Evolutionary conservation across 2,113 vertebrate genomes (phyloP).

Genomic region (Gymnocephalus cernua): DNA sequence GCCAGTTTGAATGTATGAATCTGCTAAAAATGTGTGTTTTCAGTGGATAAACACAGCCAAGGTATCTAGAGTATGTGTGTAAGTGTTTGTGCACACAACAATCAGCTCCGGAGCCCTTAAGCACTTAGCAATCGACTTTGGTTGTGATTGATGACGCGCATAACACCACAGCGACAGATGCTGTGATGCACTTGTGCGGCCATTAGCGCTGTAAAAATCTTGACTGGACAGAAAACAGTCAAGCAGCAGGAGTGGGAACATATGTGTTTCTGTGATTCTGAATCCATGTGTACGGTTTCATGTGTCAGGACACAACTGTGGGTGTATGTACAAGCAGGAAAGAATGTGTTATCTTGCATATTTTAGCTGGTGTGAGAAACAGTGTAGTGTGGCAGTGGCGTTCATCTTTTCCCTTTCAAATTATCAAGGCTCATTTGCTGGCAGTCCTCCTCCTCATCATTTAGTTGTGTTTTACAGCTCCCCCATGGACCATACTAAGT

Average conservation of each 20-base stretch:
- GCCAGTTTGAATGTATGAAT: neutral
- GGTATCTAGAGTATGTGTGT: neutral
- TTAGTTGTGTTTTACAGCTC: constrained; percentile 61
- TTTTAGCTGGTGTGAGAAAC: constrained; percentile 20
- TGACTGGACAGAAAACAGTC: constrained; percentile 33
- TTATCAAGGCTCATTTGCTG: constrained; percentile 57
- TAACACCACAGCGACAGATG: constrained; percentile 28
- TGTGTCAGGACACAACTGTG: neutral
- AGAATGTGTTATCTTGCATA: neutral
- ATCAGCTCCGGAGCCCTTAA: constrained; percentile 6
- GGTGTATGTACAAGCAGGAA: neutral
- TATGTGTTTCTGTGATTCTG: neutral
- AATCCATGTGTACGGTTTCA: neutral
- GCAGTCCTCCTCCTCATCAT: constrained; percentile 55
- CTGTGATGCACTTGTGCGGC: constrained; percentile 9
- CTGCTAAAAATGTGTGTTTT: neutral
- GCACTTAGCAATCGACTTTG: constrained; percentile 39
- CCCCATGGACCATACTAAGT: constrained; percentile 53
- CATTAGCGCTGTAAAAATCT: constrained; percentile 30
- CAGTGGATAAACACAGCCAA: neutral
- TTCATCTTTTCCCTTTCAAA: constrained; percentile 38
- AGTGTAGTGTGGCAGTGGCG: neutral
- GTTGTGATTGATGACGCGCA: constrained; percentile 29
- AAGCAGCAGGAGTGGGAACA: neutral
- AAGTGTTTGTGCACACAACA: constrained; percentile 11